phyloP scores from a whole-genome alignment of 2,888 invertebrate species.

The Cryptosula pallasiana region DNA sequence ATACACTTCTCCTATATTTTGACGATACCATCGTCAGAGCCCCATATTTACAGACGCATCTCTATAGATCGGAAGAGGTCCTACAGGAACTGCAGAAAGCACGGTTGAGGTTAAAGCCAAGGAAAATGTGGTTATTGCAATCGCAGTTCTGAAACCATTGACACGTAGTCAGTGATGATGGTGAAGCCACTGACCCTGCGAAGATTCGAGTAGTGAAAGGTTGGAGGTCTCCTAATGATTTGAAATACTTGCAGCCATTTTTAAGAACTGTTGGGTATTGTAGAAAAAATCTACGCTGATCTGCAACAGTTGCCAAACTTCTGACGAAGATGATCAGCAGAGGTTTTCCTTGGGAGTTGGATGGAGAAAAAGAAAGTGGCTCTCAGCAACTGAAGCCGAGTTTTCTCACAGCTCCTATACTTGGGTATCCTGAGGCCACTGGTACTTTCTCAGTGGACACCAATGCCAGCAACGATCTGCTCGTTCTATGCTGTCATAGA shows the following conservation, averaged over 20 bases:
- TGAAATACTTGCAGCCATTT: not conserved
- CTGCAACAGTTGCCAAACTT: not conserved
- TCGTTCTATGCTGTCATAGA: not conserved
- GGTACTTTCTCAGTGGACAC: not conserved
- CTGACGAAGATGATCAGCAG: not conserved
- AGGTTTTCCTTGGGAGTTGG: not conserved
- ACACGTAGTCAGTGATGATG: not conserved
- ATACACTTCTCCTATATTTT: not conserved
- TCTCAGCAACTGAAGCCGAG: not conserved
- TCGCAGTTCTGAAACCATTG: not conserved
- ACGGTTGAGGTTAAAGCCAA: not conserved
- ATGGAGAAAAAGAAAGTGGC: not conserved
- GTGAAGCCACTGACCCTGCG: not conserved
- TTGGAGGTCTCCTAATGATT: not conserved
- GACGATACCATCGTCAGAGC: not conserved
- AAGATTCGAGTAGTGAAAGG: not conserved
- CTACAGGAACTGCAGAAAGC: not conserved
- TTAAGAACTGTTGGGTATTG: not conserved
- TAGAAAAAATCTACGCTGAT: not conserved
- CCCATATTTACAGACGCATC: not conserved
- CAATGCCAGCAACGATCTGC: not conserved
- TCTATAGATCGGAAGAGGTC: not conserved
- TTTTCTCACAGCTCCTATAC: not conserved
- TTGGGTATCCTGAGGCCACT: not conserved
- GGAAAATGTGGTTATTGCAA: not conserved